These are phyloP conservation scores for Esox lucius DNA, from an alignment of 2,797 vertebrate species.

Conservation along the genomic window DNA sequence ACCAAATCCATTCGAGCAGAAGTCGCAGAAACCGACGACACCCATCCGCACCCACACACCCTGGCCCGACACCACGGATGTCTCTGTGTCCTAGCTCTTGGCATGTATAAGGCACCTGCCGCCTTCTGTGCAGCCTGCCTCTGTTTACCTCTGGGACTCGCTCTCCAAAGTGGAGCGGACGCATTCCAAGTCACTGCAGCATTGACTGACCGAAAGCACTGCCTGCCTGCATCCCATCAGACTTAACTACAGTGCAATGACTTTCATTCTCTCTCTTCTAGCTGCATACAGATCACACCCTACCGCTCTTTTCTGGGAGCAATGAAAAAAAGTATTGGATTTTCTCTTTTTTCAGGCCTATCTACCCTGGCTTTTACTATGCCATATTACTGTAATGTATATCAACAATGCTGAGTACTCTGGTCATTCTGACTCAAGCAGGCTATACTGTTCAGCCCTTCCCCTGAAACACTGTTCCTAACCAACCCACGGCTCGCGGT, in stretches of 20 bases:
- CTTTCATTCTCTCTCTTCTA: conserved; percentile 10
- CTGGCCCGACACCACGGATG: conserved; percentile 32
- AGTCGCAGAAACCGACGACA: conserved; percentile 16
- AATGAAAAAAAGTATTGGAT: conserved; percentile 1
- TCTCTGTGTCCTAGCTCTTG: conserved; percentile 34
- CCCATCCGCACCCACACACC: conserved; percentile 7
- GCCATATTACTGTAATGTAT: conserved; percentile 10
- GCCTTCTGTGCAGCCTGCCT: conserved; percentile 36
- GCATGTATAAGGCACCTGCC: conserved; percentile 31
- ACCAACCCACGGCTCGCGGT: conserved; percentile 59
- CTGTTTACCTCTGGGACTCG: conserved; percentile 37
- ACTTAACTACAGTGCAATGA: conserved; percentile 16
- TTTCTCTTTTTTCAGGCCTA: conserved; percentile 31
- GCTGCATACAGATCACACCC: conserved; percentile 21
- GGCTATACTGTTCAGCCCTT: conserved; percentile 13
- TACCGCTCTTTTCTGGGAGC: conserved; percentile 41
- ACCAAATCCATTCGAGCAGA: conserved; percentile 57
- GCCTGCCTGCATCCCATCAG: conserved; percentile 35
- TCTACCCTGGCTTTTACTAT: conserved; percentile 30
- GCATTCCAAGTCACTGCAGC: conserved; percentile 34
- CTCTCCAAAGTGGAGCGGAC: conserved; percentile 29
- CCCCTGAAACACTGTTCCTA: conserved; percentile 50
- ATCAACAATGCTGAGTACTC: background rate
- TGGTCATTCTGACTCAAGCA: background rate
- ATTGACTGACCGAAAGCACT: conserved; percentile 33